Evolutionary conservation across 23 tunicate genomes (phyloP).

Genomic region (Phallusia fumigata): DNA sequence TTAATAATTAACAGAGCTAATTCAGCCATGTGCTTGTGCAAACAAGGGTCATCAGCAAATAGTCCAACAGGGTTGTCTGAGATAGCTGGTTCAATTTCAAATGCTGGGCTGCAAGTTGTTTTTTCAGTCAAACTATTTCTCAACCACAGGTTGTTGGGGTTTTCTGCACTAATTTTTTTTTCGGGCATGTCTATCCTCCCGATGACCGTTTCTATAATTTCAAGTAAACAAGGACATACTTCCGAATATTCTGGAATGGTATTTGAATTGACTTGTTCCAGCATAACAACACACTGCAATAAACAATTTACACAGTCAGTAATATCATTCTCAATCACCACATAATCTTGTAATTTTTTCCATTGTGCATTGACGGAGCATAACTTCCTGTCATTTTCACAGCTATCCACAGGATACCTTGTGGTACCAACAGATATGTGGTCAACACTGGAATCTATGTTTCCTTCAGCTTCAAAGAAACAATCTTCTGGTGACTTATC

Average conservation of each 20-base stretch:
- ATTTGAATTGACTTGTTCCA: not conserved
- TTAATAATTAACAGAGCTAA: not conserved
- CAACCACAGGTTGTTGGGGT: not conserved
- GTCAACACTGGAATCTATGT: too few relatives aligned
- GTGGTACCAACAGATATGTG: too few relatives aligned
- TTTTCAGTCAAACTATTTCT: not conserved
- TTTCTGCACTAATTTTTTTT: not conserved
- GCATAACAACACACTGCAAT: not conserved
- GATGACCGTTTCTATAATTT: not conserved
- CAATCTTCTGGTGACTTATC: too few relatives aligned
- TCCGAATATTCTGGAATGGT: not conserved
- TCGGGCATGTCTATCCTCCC: not conserved
- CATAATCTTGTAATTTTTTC: not conserved
- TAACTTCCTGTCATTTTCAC: slow-evolving; percentile 1
- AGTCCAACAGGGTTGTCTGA: too few relatives aligned
- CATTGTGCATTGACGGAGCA: not conserved
- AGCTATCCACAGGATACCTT: not conserved
- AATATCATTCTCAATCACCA: not conserved
- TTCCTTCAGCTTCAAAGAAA: too few relatives aligned
- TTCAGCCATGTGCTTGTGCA: not conserved
- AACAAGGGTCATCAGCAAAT: too few relatives aligned
- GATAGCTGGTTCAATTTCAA: too few relatives aligned
- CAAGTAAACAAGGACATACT: not conserved
- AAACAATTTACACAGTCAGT: not conserved
- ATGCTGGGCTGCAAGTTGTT: not conserved